Conservation (phyloP, 2,888 invertebrate species). For the Ferdinandea cuprea region DNA sequence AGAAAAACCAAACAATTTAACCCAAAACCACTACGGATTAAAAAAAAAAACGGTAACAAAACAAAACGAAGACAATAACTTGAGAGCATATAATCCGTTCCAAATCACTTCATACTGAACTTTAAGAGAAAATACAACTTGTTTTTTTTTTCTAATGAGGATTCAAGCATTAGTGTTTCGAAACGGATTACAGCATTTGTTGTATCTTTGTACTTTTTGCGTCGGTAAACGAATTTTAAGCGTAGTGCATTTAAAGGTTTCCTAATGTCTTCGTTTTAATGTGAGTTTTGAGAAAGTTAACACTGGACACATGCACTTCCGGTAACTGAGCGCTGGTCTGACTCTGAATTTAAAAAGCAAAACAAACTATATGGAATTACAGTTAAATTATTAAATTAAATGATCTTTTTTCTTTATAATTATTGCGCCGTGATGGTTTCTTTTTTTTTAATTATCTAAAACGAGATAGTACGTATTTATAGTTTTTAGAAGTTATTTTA, state of each 20-base stretch:
- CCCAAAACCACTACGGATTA: slow-evolving; percentile 49
- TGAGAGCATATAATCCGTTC: not conserved
- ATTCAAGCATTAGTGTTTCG: not conserved
- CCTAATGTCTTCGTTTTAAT: slow-evolving; percentile 28
- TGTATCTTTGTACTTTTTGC: slow-evolving; percentile 1
- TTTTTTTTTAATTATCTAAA: no score
- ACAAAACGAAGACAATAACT: slow-evolving; percentile 38
- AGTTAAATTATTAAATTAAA: not conserved
- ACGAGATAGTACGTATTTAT: no score
- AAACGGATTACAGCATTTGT: not conserved
- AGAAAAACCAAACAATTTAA: slow-evolving; percentile 40
- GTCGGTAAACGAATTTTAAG: slow-evolving; percentile 82
- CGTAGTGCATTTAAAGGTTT: slow-evolving; percentile 75
- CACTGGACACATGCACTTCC: not conserved
- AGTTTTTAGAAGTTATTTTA: no score
- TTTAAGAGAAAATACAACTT: not conserved
- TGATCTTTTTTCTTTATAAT: no score
- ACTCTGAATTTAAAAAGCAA: not conserved
- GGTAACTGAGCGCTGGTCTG: not conserved
- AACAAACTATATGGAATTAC: not conserved
- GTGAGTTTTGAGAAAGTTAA: not conserved
- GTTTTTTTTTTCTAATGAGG: no score
- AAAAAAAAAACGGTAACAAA: slow-evolving; percentile 46
- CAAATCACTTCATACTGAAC: not conserved
- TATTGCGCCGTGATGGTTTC: no score